phyloP scores from a whole-genome alignment of 2,113 vertebrate genomes.

The Alligator mississippiensis region DNA sequence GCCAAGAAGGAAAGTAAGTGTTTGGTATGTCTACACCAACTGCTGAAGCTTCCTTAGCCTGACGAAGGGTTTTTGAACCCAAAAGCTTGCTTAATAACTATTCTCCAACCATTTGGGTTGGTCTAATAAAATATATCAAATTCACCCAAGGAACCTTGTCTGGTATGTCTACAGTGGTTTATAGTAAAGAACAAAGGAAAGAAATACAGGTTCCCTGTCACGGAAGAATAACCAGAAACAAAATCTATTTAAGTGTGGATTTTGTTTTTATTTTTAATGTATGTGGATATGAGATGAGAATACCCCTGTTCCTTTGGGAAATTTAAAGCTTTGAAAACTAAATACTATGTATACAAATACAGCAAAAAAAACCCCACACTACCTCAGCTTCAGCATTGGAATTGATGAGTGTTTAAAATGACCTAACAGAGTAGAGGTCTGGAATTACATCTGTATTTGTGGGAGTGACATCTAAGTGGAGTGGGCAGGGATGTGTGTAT shows the following conservation, averaged over 20 bases:
- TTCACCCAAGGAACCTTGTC: too few relatives aligned
- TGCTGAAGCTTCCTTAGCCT: too few relatives aligned
- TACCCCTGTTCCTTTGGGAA: not conserved
- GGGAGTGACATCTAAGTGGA: not conserved
- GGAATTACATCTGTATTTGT: not conserved
- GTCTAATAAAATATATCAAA: too few relatives aligned
- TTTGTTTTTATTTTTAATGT: not conserved
- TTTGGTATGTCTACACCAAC: too few relatives aligned
- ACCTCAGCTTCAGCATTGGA: not conserved
- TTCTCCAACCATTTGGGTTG: too few relatives aligned
- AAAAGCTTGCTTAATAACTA: too few relatives aligned
- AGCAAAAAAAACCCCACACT: not conserved
- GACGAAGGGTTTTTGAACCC: too few relatives aligned
- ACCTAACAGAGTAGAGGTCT: not conserved
- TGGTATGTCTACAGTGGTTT: not conserved
- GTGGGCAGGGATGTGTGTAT: not conserved
- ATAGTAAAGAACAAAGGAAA: slow-evolving; percentile 1
- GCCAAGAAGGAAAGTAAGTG: not conserved
- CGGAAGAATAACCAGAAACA: not conserved
- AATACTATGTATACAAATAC: not conserved
- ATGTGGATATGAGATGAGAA: not conserved
- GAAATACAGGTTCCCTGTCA: not conserved
- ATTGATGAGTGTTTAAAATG: slow-evolving; percentile 1
- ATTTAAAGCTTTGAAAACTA: not conserved
- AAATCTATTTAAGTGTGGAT: not conserved